Percentiles rank a stretch among this genome's conserved stretches.
Conservation (phyloP, 1,140 invertebrate genomes). For the Conopomorpha cramerella region DNA sequence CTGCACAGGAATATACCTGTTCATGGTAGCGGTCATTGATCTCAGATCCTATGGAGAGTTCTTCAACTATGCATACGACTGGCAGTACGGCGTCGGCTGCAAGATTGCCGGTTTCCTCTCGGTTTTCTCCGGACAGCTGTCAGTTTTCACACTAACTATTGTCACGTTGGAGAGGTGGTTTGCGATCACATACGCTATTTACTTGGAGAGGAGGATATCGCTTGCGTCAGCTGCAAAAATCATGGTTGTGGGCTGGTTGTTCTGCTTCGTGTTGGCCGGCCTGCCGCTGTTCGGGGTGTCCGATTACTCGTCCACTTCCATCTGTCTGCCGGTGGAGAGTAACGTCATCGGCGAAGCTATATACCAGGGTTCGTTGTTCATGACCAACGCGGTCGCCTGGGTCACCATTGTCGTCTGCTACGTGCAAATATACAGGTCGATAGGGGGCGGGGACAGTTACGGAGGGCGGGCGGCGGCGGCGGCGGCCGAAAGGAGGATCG, state of each 20-base stretch:
- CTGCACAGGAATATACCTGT: constrained; percentile 83
- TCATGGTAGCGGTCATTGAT: constrained; percentile 83
- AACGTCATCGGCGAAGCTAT: constrained; percentile 64
- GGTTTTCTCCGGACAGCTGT: constrained; percentile 85
- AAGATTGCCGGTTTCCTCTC: constrained; percentile 86
- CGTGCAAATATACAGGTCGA: constrained; percentile 79
- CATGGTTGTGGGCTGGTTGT: constrained; percentile 74
- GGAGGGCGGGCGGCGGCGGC: constrained; percentile 52
- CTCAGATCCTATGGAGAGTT: constrained; percentile 80
- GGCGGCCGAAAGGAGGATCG: constrained; percentile 76
- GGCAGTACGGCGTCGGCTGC: constrained; percentile 85
- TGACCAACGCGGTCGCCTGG: constrained; percentile 76
- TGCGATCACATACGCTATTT: constrained; percentile 83
- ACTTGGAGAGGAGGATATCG: constrained; percentile 68
- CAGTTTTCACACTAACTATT: constrained; percentile 83
- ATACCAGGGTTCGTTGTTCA: constrained; percentile 75
- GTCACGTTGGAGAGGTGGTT: constrained; percentile 89
- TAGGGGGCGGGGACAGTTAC: constrained; percentile 66
- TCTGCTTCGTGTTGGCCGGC: constrained; percentile 73
- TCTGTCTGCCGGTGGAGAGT: constrained; percentile 76
- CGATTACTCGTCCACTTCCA: constrained; percentile 77
- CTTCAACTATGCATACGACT: constrained; percentile 88
- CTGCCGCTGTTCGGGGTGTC: constrained; percentile 82
- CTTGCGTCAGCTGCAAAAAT: constrained; percentile 72
- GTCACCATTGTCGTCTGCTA: constrained; percentile 80